Evolutionary conservation across 2,888 invertebrate species (phyloP).

Genomic region (Drosophila atripex): DNA sequence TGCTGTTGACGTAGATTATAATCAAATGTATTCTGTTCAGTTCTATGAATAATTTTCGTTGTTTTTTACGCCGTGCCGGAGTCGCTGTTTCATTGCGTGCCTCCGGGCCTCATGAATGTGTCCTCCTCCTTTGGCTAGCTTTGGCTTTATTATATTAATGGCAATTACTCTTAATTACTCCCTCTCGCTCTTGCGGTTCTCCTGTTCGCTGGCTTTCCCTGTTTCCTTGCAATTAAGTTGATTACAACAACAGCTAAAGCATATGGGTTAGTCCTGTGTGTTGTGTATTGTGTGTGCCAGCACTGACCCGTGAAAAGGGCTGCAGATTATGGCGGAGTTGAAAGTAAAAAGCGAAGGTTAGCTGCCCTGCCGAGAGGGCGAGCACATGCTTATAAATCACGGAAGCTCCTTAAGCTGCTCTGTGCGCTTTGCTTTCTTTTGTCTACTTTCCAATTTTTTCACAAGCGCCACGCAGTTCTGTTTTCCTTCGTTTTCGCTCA

Average conservation of each 20-base stretch:
- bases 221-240: conserved; percentile 70
- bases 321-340: conserved; percentile 26
- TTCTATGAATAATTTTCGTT: conserved; percentile 32
- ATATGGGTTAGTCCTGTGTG: conserved; percentile 15
- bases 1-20: conserved; percentile 53
- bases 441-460: conserved; percentile 1
- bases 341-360: conserved; percentile 25
- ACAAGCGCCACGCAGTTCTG: not conserved
- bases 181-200: conserved; percentile 43
- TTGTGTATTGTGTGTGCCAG: conserved; percentile 17
- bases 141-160: conserved; percentile 72
- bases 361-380: not conserved
- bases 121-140: conserved; percentile 34
- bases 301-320: conserved; percentile 40
- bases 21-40: conserved; percentile 46
- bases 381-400: conserved; percentile 47
- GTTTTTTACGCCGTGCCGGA: conserved; percentile 22
- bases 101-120: conserved; percentile 61
- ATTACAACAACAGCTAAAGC: conserved; percentile 61
- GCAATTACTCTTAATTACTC: conserved; percentile 75
- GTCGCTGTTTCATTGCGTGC: conserved; percentile 70
- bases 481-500: conserved; percentile 60
- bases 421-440: not conserved
- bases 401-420: conserved; percentile 49
- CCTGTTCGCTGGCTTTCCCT: not conserved